Conservation (phyloP, 2,797 vertebrate genomes). For the Sebastes dallii region DNA sequence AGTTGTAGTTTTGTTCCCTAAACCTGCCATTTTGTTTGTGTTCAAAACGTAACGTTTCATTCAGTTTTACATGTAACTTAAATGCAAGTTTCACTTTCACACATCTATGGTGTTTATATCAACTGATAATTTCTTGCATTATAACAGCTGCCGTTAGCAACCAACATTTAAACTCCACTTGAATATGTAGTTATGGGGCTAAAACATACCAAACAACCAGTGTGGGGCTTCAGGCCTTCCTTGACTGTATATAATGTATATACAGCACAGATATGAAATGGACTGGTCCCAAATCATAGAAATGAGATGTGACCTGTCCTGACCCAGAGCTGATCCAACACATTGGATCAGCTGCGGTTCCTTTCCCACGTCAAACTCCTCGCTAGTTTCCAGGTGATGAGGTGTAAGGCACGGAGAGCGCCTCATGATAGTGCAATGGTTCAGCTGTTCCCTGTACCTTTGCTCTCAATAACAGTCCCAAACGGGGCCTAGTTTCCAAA, state of each 20-base stretch:
- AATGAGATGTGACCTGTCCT: background rate
- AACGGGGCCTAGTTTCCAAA: background rate
- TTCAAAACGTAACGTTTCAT: no score
- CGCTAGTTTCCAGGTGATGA: slow-evolving; percentile 46
- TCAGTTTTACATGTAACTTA: no score
- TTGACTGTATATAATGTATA: background rate
- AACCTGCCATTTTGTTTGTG: no score
- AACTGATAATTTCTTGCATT: background rate
- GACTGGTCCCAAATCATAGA: slow-evolving; percentile 29
- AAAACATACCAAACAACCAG: slow-evolving; percentile 29
- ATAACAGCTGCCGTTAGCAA: background rate
- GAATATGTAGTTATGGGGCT: background rate
- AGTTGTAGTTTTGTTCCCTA: no score
- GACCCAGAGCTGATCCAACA: slow-evolving; percentile 4
- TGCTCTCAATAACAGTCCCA: background rate
- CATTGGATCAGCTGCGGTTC: background rate
- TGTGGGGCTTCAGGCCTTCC: background rate
- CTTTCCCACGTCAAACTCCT: slow-evolving; percentile 1
- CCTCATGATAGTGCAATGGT: slow-evolving; percentile 52
- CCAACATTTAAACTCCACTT: background rate
- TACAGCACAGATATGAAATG: slow-evolving; percentile 19
- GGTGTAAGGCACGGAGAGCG: slow-evolving; percentile 54
- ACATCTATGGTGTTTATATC: no score
- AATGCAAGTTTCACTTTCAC: no score
- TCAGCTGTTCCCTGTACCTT: slow-evolving; percentile 34